Percentiles rank a stretch among this genome's conserved stretches.
Evolutionary conservation across 2,797 vertebrate genomes (phyloP).

Genomic region (Coluber constrictor): DNA sequence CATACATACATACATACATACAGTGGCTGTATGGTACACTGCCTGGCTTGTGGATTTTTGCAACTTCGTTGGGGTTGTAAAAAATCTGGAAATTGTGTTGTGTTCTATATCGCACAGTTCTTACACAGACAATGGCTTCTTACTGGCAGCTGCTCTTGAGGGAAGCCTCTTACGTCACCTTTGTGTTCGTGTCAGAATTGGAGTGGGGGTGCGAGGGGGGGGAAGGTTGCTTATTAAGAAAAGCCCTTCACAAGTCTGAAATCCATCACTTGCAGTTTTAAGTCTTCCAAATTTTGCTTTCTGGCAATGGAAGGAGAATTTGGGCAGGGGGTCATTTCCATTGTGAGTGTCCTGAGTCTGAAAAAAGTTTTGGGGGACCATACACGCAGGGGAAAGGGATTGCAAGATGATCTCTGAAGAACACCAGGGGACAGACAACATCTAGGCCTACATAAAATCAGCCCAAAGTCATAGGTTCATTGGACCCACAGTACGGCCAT

Average conservation of each 20-base stretch:
- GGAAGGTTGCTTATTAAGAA: background rate
- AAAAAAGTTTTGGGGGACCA: background rate
- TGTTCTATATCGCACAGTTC: background rate
- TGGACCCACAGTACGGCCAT: background rate
- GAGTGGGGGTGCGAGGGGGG: fast-evolving
- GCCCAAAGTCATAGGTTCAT: background rate
- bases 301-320: background rate
- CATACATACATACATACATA: too few species aligned
- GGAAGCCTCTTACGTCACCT: background rate
- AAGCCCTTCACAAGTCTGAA: background rate
- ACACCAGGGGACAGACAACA: too few species aligned
- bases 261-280: background rate
- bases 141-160: background rate
- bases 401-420: background rate
- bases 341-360: too few species aligned
- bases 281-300: background rate
- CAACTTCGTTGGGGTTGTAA: background rate
- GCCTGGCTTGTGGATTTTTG: background rate
- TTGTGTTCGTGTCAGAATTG: background rate
- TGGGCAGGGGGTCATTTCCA: background rate
- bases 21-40: background rate
- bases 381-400: background rate
- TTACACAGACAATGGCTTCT: background rate
- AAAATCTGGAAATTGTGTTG: background rate
- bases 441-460: too few species aligned